Base-by-base conservation (phyloP, 2,797 vertebrate species). In the Menidia menidia region DNA sequence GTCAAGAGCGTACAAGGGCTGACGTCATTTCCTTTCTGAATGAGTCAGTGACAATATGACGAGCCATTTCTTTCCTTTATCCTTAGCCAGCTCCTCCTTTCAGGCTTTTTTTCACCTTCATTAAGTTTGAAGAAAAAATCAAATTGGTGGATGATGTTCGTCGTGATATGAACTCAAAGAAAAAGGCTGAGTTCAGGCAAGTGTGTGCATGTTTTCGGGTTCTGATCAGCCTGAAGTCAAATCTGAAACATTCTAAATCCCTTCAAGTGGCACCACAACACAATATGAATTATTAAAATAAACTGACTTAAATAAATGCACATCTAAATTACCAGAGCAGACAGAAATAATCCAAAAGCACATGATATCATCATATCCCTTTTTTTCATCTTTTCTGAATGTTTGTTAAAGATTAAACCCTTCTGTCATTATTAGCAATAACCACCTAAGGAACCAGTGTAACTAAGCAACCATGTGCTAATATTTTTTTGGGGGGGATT, bases 11-110 rank as follows among this genome's bases (percentile, higher is more conserved):
- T 75, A 71, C 56, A 18, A 71, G 76, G 68, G 70, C 64, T 74
- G 91, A 93, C 77, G 78, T 93, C 76, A 94, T 89, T 87, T 93
- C 92, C 91, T 87, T 66, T 72, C 48, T 59, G 43, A 77, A 69
- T 48, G 92, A 93, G 82, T 94, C 92, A 94, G 78, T 66, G 50
- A 25, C 25, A 25, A 25, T 25, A 25, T 25, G 25, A 77, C 73
- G 75, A 91, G 78, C 68, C 79, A 68, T 83, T 87, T 77, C 64
- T 84, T 83, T 81, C 73, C 41, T 74, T 64, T 58, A 73, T 78
- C 75, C 68, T 56, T 64, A 67, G 67, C 58, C 31, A 55, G 60
- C 63, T 68, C 63, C 50, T 64, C 43, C 59, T 31, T 33, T 58
- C 54, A 16, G 43, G 12, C 33, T 47, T 53, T 43, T 39, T 7